Percentiles rank a stretch among this genome's conserved stretches.
Evolutionary conservation across 2,113 vertebrate species (phyloP).

Genomic region (Nycticebus coucang): DNA sequence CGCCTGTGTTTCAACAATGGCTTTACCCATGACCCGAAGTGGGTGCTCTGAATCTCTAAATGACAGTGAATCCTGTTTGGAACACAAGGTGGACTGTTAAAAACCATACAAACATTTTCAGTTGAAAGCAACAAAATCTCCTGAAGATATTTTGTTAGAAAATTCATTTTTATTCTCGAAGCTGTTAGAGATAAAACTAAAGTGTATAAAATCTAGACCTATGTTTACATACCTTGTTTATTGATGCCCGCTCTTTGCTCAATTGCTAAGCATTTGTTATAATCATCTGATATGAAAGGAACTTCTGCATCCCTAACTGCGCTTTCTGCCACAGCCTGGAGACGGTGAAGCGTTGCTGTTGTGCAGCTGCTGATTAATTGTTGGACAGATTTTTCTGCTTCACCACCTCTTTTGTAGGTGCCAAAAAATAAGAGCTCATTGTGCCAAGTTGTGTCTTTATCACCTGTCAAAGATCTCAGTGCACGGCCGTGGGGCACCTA

Average conservation of each 20-base stretch:
- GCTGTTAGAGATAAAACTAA: not conserved
- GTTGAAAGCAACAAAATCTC: not conserved
- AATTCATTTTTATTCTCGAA: not conserved
- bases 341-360: not conserved
- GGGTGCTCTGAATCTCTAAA: not conserved
- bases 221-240: not conserved
- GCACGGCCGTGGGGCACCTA: not conserved
- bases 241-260: not conserved
- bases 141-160: not conserved
- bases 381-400: constrained; percentile 62
- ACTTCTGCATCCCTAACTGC: not conserved
- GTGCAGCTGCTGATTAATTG: constrained; percentile 60
- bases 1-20: not conserved
- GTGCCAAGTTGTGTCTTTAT: constrained; percentile 72
- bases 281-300: not conserved
- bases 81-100: not conserved
- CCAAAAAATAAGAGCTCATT: constrained; percentile 67
- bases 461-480: constrained; percentile 59
- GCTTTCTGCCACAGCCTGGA: not conserved
- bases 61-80: not conserved
- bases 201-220: not conserved
- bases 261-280: not conserved
- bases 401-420: constrained; percentile 59
- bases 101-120: not conserved
- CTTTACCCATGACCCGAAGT: not conserved